Base-by-base conservation (phyloP, 2,113 vertebrate genomes). In the Nycticebus coucang region DNA sequence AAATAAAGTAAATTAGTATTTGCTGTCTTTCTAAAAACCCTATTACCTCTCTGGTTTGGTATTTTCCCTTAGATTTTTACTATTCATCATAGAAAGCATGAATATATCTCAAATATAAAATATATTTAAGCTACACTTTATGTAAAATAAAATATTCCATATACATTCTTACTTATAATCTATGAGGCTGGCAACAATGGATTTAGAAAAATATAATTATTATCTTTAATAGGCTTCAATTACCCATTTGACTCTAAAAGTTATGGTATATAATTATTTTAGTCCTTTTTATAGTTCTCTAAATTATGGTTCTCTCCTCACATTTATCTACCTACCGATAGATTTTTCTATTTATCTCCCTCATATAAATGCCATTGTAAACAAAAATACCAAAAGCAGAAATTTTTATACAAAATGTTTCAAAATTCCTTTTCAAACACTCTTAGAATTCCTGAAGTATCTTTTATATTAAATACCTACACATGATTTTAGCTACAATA, bases 171-270 rank as follows among this genome's bases (percentile, higher is more conserved):
- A 79, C 15, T 93, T 37, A 91, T 30, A 82, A 75, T 60, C 37
- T 72, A 26, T n/a, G n/a, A 85, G 72, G 11, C 3, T 87, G 35
- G 10, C 64, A 94, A 79, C 1, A 91, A 26, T 8, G 19, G 14
- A 88, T 62, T 96, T 62, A 81, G 74, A 90, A 85, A 91, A 92
- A 66, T 21, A 19, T 21, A 93, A 64, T 62, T 71, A 95, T 66
- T 59, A 86, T 28, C 15, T 77, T 91, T n/a, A 93, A 15, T 35
- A 78, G 12, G 22, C 10, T 80, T 96, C 59, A 89, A 55, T 85
- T 89, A 84, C 2, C 28, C 37, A 75, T 72, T 84, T 15, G 2
- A 93, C 74, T 89, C 53, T 77, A 66, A 93, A 93, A 96, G n/a
- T 11, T 57, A 88, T 33, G 22, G 21, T 22, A 89, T 69, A 68